These are phyloP conservation scores for Hemibagrus wyckioides DNA, from an alignment of 2,113 vertebrate species.

Conservation along the genomic window DNA sequence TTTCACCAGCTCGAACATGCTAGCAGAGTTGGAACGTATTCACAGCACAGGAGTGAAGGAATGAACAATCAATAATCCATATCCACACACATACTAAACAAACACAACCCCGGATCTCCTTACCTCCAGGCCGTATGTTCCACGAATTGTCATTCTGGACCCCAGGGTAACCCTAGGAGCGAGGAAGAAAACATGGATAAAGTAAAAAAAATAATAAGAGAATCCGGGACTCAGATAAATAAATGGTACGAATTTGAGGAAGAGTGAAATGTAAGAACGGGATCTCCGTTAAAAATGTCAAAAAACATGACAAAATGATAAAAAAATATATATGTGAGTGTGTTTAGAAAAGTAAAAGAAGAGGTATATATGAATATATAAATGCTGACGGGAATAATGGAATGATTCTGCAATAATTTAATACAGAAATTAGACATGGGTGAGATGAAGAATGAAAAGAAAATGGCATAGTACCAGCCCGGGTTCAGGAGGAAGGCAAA, in stretches of 20 bases:
- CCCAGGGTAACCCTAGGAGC: background rate
- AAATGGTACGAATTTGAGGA: background rate
- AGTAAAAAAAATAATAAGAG: background rate
- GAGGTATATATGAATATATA: too few relatives aligned
- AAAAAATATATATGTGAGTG: background rate
- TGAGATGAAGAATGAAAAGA: background rate
- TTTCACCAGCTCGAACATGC: background rate
- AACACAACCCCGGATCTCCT: conserved; percentile 57
- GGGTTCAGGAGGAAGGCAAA: background rate
- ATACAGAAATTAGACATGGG: background rate
- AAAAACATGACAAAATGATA: background rate
- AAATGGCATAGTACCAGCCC: conserved; percentile 8
- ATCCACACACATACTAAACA: conserved; percentile 26
- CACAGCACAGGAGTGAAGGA: conserved; percentile 8
- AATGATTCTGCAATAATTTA: background rate
- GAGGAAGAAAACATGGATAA: conserved; percentile 36
- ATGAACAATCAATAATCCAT: conserved; percentile 34
- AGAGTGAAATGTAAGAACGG: background rate
- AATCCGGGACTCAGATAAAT: background rate
- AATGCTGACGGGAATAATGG: background rate
- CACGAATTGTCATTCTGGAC: conserved; percentile 58
- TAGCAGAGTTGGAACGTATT: background rate
- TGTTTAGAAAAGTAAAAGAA: background rate
- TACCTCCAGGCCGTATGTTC: conserved; percentile 61
- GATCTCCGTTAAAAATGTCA: background rate